phyloP scores from a whole-genome alignment of 1,140 invertebrate species.

The Oryzaephilus surinamensis region DNA sequence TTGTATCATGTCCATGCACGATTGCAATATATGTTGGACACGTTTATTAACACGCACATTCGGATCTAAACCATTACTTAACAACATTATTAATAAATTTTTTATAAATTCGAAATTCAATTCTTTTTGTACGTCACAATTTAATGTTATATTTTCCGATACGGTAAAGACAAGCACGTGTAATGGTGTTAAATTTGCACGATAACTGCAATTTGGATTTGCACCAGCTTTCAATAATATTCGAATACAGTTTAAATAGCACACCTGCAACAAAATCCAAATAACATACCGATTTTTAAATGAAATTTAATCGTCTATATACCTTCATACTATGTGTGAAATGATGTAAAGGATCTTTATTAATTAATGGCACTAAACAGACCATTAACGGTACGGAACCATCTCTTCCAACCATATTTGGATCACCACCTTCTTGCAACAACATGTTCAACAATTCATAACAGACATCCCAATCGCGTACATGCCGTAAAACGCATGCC shows the following conservation, averaged over 20 bases:
- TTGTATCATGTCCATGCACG: constrained; percentile 58
- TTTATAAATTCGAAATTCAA: constrained; percentile 54
- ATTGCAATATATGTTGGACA: constrained; percentile 56
- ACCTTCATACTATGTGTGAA: constrained; percentile 67
- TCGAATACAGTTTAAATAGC: constrained; percentile 61
- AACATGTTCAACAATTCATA: constrained; percentile 63
- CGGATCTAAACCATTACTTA: constrained; percentile 59
- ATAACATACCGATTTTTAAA: constrained; percentile 4
- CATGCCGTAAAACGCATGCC: constrained; percentile 59
- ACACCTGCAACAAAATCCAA: constrained; percentile 43
- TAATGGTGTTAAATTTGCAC: constrained; percentile 57
- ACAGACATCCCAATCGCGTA: constrained; percentile 66
- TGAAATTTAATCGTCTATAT: too few species aligned
- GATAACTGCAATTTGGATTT: constrained; percentile 61
- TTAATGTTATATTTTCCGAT: constrained; percentile 61
- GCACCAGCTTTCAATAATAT: constrained; percentile 58
- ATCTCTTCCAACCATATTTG: constrained; percentile 59
- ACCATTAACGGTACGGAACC: constrained; percentile 64
- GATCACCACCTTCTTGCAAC: constrained; percentile 53
- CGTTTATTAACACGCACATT: constrained; percentile 45
- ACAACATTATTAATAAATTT: constrained; percentile 53
- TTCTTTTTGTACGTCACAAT: constrained; percentile 49
- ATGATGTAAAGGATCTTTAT: constrained; percentile 62
- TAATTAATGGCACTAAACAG: constrained; percentile 60
- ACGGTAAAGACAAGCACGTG: constrained; percentile 64